phyloP scores from a whole-genome alignment of 2,797 vertebrate genomes.

The Tenualosa thibaudeaui region DNA sequence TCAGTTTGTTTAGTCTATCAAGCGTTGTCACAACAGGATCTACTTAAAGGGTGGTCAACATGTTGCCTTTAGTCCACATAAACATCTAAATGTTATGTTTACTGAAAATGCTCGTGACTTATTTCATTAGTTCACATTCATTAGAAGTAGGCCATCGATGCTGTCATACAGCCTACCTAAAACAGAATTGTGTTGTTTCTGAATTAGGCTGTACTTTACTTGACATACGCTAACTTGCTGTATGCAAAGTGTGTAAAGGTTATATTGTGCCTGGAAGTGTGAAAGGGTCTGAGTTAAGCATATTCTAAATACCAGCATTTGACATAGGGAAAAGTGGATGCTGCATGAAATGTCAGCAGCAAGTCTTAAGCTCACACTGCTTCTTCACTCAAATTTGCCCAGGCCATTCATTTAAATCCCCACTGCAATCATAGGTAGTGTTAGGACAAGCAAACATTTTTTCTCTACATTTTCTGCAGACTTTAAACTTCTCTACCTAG shows the following conservation, averaged over 20 bases:
- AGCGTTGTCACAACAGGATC: neutral
- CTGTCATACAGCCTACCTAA: neutral
- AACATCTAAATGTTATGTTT: neutral
- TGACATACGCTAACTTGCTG: neutral
- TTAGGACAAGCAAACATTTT: neutral
- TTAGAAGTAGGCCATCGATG: neutral
- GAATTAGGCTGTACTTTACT: neutral
- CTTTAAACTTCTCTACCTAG: conserved; percentile 38
- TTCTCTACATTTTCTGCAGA: neutral
- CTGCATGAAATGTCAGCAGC: no score
- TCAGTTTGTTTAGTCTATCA: no score
- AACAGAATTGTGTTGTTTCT: neutral
- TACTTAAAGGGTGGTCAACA: neutral
- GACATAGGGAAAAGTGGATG: neutral
- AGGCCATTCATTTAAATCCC: no score
- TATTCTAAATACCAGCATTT: neutral
- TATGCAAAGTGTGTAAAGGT: neutral
- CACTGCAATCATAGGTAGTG: neutral
- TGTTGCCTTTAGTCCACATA: neutral
- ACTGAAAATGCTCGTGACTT: neutral
- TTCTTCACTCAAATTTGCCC: no score
- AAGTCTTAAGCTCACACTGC: no score
- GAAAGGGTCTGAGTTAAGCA: neutral
- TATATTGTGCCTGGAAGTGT: no score
- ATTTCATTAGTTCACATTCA: neutral